Base-by-base conservation (phyloP, 1,140 invertebrate species). In the Ephestia elutella region DNA sequence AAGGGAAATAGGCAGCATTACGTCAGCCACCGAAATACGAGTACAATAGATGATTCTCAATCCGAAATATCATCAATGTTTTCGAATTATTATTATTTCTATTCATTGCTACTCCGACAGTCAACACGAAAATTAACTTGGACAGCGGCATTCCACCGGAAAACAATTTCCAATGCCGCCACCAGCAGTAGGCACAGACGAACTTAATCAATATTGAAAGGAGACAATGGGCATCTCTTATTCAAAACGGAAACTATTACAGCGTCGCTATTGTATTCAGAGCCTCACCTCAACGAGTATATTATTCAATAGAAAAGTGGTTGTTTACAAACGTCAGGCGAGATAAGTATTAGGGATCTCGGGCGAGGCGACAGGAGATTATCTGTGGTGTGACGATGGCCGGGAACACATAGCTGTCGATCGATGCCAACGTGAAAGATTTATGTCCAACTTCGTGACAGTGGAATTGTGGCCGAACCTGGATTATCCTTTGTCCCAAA, bases 221-320 rank as follows among this genome's bases (percentile, higher is more conserved):
- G 66, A 87, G 75, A 87, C 82, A 87, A 87, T 86, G 66, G 82
- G 59, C 76, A 80, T 81, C 78, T 80, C 79, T 82, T 83, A 82
- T 83, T 84, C 80, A 80, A 82, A 86, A 83, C 84, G 84, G 84
- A 86, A 87, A 87, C 84, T 86, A 82, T 87, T 87, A 87, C 73
- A 72, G 76, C 67, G 59, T 76, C 66, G 71, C 79, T 73, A 87
- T 86, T 87, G 84, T 87, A 75, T 84, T 82, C 78, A 63, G 68
- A 58, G 75, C 75, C 81, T 83, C 75, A 78, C 75, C 80, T 82
- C 74, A 62, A 68, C 68, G 70, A 77, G 73, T 77, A 69, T 75
- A 80, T 84, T 85, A 83, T 84, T 83, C 78, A 82, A 87, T 82
- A 68, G 75, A 83, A 83, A 80, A 85, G 76, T 82, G 71, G 77